Base-by-base conservation (phyloP, 2,113 vertebrate genomes). In the Oreochromis aureus region DNA sequence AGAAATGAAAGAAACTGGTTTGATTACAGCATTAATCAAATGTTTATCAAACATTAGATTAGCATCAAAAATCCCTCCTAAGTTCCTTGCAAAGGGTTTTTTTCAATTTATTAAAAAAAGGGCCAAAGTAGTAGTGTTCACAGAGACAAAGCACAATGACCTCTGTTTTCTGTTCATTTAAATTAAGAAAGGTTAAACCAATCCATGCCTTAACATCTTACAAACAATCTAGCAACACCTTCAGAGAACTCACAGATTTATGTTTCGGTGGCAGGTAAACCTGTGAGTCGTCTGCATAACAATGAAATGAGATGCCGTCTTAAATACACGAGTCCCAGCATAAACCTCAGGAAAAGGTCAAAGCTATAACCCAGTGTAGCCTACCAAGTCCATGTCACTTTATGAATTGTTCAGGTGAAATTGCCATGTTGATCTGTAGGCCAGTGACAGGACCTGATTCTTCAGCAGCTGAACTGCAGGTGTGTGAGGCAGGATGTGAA, bases 41-140 rank as follows among this genome's bases (percentile, higher is more conserved):
- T 59, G 56, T 59, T 59, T 0, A 59, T 16, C 56, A 9, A 59
- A 30, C 4, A 0, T 59, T 59, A 59, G 7, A 3, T 16, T 59
- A 59, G 56, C 13, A 2, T 30, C 56, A 59, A 30, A 58, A 6
- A 59, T 16, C 30, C 13, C 56, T 30, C 3, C 4, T 30, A 0
- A 30, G 27, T 59, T 16, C 0, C 2, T 59, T 1, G 1, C 56
- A 58, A 59, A 59, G 2, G 4, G 5, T 13, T 13, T 27, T 13
- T 16, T 32, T 27, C 27, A 27, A 27, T 27, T 27, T 27, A 27
- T 27, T 27, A 27, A 27, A 27, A 27, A 27, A 27, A 27, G 27
- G 48, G 16, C 13, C 46, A 48, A 48, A 10, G 19, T 54, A 2
- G 3, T 10, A 54, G 19, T n/a, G 53, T n/a, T n/a, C 30, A 61